Percentiles rank a stretch among this genome's conserved stretches.
These are phyloP conservation scores for Ostrea edulis DNA, from an alignment of 1,140 invertebrate species.

Conservation along the genomic window DNA sequence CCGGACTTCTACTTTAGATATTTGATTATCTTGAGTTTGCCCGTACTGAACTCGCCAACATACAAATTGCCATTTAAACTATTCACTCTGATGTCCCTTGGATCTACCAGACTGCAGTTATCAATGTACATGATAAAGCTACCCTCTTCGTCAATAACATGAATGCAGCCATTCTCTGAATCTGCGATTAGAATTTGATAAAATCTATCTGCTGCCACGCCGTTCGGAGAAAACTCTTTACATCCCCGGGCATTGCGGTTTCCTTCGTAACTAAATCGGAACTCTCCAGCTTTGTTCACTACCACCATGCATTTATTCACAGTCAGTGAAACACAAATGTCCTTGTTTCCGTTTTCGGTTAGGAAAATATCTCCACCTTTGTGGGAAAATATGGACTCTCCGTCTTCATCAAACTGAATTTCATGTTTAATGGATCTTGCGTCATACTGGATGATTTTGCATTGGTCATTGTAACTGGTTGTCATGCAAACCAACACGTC, in stretches of 20 bases:
- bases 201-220: neutral
- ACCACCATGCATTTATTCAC: neutral
- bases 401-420: neutral
- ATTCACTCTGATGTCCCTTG: neutral
- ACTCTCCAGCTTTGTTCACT: neutral
- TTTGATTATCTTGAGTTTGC: slow-evolving; percentile 19
- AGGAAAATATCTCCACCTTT: neutral
- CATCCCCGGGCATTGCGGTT: neutral
- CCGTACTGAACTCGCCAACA: neutral
- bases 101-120: neutral
- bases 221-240: neutral
- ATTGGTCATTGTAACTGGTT: neutral
- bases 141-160: neutral
- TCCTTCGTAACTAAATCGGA: slow-evolving; percentile 17
- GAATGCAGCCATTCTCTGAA: neutral
- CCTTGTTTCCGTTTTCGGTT: neutral
- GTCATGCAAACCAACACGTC: neutral
- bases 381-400: neutral
- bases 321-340: neutral
- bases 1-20: neutral
- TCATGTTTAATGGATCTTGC: neutral
- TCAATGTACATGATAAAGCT: neutral
- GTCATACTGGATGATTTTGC: neutral
- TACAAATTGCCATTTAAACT: neutral
- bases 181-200: neutral